A percentile compares a stretch with the other conserved stretches of the same genome.
phyloP scores from a whole-genome alignment of 2,888 invertebrate species.

The Drosophila paracracens region DNA sequence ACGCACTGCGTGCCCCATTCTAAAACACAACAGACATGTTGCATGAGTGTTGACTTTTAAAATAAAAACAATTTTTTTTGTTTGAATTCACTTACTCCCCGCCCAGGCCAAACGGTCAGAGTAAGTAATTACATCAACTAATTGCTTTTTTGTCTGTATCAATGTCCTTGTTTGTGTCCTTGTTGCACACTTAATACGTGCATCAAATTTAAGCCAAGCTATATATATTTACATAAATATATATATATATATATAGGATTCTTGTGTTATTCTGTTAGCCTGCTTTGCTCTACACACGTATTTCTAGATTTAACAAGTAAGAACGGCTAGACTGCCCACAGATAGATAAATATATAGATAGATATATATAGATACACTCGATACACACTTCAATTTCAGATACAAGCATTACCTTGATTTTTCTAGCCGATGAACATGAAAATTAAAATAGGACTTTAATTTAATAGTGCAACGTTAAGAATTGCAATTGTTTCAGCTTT shows the following conservation, averaged over 20 bases:
- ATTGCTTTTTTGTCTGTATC: conserved; percentile 51
- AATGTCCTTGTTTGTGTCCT: conserved; percentile 21
- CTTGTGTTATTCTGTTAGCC: not conserved
- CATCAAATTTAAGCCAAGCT: conserved; percentile 10
- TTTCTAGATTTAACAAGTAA: not conserved
- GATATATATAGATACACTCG: not conserved
- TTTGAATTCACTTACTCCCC: conserved; percentile 2
- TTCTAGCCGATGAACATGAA: not conserved
- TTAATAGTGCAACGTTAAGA: not conserved
- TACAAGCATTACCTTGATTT: not conserved
- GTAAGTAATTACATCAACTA: conserved; percentile 61
- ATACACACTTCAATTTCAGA: not conserved
- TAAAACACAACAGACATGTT: conserved; percentile 4
- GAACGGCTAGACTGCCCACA: not conserved
- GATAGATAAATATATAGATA: not conserved
- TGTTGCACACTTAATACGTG: conserved; percentile 29
- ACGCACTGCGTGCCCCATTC: conserved; percentile 15
- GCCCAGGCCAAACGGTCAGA: conserved; percentile 4
- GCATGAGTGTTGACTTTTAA: conserved; percentile 14
- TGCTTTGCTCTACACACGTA: not conserved
- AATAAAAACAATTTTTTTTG: conserved; percentile 1
- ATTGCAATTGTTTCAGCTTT: not conserved
- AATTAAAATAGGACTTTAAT: not conserved
- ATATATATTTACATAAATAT: not conserved
- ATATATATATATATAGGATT: not conserved